Percentiles rank a stretch among this genome's conserved stretches.
These are phyloP conservation scores for Graptemys geographica DNA, from an alignment of 2,797 vertebrate species.

Conservation along the genomic window DNA sequence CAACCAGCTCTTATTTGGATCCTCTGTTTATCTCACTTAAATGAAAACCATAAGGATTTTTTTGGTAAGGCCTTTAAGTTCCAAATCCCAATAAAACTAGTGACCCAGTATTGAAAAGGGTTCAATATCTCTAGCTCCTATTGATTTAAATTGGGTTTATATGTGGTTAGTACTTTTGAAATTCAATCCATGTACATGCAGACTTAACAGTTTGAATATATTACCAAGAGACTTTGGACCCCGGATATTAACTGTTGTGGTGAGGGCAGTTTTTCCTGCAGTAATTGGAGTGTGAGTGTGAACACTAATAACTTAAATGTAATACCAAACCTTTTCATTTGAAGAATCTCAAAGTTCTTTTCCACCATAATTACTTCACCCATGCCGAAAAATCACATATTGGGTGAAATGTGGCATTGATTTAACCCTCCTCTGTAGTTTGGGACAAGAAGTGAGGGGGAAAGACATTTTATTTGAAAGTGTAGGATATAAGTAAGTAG, in stretches of 20 bases:
- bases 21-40: not conserved
- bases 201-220: not conserved
- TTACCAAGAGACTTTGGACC: not conserved
- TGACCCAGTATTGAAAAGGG: not conserved
- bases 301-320: not conserved
- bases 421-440: not conserved
- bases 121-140: rapidly evolving
- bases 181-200: not conserved
- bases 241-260: not conserved
- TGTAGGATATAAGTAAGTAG: not conserved
- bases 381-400: rapidly evolving
- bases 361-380: not conserved
- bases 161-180: not conserved
- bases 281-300: not conserved
- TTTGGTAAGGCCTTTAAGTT: not conserved
- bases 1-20: not conserved
- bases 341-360: not conserved
- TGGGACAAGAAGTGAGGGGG: not conserved
- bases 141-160: not conserved
- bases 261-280: not conserved
- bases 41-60: not conserved
- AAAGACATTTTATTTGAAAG: not conserved
- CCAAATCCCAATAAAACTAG: not conserved
- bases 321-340: not conserved
- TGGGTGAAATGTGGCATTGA: not conserved